Base-by-base conservation (phyloP, 2,797 vertebrate genomes). In the Sus cebifrons region DNA sequence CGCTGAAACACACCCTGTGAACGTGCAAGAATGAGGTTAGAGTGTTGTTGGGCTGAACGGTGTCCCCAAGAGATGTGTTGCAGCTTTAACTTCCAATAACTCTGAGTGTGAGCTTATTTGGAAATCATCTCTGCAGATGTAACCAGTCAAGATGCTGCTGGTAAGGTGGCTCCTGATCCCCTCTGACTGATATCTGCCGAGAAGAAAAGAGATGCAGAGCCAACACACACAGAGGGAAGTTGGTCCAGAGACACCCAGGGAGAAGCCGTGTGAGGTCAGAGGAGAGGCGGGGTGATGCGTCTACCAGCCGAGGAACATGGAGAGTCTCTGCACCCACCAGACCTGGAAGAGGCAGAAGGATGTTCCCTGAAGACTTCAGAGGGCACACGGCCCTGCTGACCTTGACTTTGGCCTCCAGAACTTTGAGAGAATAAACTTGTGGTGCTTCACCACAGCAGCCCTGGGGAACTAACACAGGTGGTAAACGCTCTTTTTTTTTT, bases 381-480 rank as follows among this genome's bases (percentile, higher is more conserved):
- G n/a, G 36, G 29, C n/a, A 11, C 20, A 12, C 1, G 0, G 29
- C 74, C 56, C 44, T 0, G 16, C 8, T 14, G 20, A 12, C 40
- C 54, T 21, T 58, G 25, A 73, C 79, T 25, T 32, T 10, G 86
- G 32, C 70, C 58, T 27, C 52, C 56, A 15, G 49, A 18, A 36
- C 15, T 4, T 11, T 2, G 44, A 21, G 1, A 71, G 18, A 0
- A 8, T 0, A 0, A 5, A 0, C 2, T 1, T 15, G 36, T 18
- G n/a, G n/a, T 20, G 8, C 23, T 58, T 25, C 1, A n/a, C 20
- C 1, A 10, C 2, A 5, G 20, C 27, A 21, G 44, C 29, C 17
- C 74, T 2, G 2, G 54, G 21, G 52, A 17, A 23, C 12, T 1
- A 2, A 1, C 0, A 21, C 20, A 77, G 64, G 29, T 5, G 0